These are phyloP conservation scores for Pristionchus exspectatus DNA, from an alignment of 2,888 invertebrate genomes.

Conservation along the genomic window DNA sequence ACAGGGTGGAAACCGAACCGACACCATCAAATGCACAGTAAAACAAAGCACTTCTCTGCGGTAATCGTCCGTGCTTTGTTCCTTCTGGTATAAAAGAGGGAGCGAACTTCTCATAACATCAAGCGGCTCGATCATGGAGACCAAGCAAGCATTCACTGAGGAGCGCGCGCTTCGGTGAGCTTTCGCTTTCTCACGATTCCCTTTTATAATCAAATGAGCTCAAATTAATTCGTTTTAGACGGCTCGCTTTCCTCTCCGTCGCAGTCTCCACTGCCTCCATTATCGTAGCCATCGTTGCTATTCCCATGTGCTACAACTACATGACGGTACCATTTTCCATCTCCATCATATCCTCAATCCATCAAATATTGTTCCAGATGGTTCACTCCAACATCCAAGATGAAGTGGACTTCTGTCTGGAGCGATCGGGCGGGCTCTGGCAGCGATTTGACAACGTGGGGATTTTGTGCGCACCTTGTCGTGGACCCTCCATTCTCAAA, in stretches of 20 bases:
- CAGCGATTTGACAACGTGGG: not conserved
- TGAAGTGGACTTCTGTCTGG: constrained; percentile 15
- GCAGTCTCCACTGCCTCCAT: constrained; percentile 42
- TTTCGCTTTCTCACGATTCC: not conserved
- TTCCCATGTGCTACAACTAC: constrained; percentile 49
- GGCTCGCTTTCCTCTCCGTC: constrained; percentile 29
- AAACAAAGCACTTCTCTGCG: not conserved
- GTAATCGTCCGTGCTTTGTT: not conserved
- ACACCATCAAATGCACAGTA: not conserved
- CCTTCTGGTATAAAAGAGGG: constrained; percentile 2
- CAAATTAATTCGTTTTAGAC: not conserved
- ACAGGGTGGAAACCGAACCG: not conserved
- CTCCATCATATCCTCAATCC: too few relatives aligned
- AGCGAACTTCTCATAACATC: constrained; percentile 1
- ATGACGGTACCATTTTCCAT: not conserved
- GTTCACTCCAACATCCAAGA: constrained; percentile 28
- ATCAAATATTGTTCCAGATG: not conserved
- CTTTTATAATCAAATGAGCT: not conserved
- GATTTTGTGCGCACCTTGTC: too few relatives aligned
- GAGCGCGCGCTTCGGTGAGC: constrained; percentile 16
- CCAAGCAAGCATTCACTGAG: not conserved
- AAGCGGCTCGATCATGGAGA: constrained; percentile 7
- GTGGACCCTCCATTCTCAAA: not conserved
- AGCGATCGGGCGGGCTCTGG: constrained; percentile 14
- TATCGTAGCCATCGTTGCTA: constrained; percentile 15